Evolutionary conservation across 1,140 invertebrate species (phyloP).

Genomic region (Stegodyphus mimosarum): DNA sequence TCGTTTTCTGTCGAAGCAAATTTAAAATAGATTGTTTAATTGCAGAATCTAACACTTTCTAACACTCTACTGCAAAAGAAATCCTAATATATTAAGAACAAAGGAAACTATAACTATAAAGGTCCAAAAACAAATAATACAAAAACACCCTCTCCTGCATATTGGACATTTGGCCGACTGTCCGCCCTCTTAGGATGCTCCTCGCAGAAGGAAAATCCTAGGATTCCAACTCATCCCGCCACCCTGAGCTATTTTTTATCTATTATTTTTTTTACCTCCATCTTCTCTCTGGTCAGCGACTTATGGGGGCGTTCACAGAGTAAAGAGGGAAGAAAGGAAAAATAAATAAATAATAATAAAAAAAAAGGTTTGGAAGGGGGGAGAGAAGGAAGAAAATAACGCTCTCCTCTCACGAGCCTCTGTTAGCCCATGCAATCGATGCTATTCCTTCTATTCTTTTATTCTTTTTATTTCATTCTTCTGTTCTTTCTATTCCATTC

Average conservation of each 20-base stretch:
- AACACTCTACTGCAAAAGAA: no score
- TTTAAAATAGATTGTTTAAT: no score
- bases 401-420: constrained; percentile 56
- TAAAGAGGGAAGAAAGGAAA: constrained; percentile 48
- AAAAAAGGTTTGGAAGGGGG: constrained; percentile 7
- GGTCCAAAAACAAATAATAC: neutral
- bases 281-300: constrained; percentile 59
- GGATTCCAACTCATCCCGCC: constrained; percentile 59
- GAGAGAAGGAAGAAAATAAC: constrained; percentile 47
- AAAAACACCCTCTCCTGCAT: constrained; percentile 27
- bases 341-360: constrained; percentile 31
- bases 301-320: constrained; percentile 61
- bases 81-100: no score
- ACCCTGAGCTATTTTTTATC: constrained; percentile 54
- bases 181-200: constrained; percentile 47
- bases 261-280: constrained; percentile 55
- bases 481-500: neutral
- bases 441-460: constrained; percentile 14
- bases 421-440: constrained; percentile 17
- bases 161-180: constrained; percentile 50
- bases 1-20: no score
- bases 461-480: constrained; percentile 46
- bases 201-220: constrained; percentile 57
- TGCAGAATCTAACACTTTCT: no score
- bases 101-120: no score